These are phyloP conservation scores for Chrysocyon brachyurus DNA, from an alignment of 2,797 vertebrate species.

Conservation along the genomic window DNA sequence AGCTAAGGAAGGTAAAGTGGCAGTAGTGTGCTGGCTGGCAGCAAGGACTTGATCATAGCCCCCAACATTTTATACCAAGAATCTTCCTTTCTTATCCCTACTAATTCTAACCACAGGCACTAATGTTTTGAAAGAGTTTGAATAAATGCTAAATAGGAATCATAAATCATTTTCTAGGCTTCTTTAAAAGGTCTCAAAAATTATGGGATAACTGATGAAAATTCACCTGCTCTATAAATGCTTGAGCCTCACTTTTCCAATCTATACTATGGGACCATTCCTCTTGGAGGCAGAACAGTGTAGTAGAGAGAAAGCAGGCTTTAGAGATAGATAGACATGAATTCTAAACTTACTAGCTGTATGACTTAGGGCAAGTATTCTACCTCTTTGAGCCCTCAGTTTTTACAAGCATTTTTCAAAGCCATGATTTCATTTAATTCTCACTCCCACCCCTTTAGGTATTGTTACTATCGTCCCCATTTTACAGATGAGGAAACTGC, in stretches of 20 bases:
- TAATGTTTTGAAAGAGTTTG: slow-evolving; percentile 13
- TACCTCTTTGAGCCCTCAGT: slow-evolving; percentile 8
- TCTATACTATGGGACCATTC: not conserved
- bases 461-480: not conserved
- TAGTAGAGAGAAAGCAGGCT: not conserved
- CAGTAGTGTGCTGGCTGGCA: not conserved
- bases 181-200: not conserved
- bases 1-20: not conserved
- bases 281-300: not conserved
- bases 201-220: slow-evolving; percentile 29
- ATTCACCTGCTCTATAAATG: slow-evolving; percentile 25
- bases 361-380: slow-evolving; percentile 19
- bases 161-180: slow-evolving; percentile 40
- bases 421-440: not conserved
- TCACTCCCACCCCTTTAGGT: not conserved
- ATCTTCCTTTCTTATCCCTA: slow-evolving; percentile 21
- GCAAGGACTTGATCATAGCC: not conserved
- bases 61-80: slow-evolving; percentile 13
- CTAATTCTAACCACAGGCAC: slow-evolving; percentile 37
- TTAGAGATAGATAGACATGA: not conserved
- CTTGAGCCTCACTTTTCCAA: not conserved
- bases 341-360: slow-evolving; percentile 25
- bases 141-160: slow-evolving; percentile 55
- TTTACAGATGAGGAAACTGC: slow-evolving; percentile 1
- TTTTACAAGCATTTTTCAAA: slow-evolving; percentile 57